Evolutionary conservation across 2,797 vertebrate species (phyloP), one percentile per base, ranked within the genome.

Genomic region (Lepus oiostolus): DNA sequence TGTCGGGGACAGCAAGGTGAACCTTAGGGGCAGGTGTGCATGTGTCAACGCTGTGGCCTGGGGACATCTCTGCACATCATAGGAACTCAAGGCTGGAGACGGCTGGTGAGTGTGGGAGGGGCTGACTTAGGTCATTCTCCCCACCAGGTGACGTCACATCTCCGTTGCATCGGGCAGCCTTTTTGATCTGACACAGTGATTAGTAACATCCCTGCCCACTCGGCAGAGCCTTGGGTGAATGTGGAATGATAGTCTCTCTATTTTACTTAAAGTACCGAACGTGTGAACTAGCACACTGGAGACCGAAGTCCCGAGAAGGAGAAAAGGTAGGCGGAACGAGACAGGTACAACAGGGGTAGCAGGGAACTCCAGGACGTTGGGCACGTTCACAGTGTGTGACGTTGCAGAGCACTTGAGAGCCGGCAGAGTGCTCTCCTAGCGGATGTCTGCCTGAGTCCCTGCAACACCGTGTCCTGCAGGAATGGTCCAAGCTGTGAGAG

Each of bases 211-310:
- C 24, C 2, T 88, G 19, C 21, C 67, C 14, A 47, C 5, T 71
- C 52, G 77, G 1, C 28, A 72, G 19, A 4, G 7, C 38, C 38
- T 38, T 38, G 22, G 14, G 58, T 77, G 83, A 30, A 42, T 63
- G 35, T 28, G 90, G 62, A 54, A 17, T 72, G 38, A 54, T 16
- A 50, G 4, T 62, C 7, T 50, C 5, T 1, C 24, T 17, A 14
- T 28, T 83, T 96, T 70, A 89, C 22, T 42, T 75, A 75, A 93
- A 77, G 63, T 52, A 80, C 32, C 70, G 12, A 24, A 71, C 42
- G 65, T 90, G 26, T 84, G 60, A 60, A 22, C 70, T 76, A 38
- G 47, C 67, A 62, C 65, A 91, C 28, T 22, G 85, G 47, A 83
- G 7, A 84, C 19, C 4, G 28, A 3, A 70, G 38, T 65, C 63